Evolutionary conservation across 2,888 invertebrate genomes (phyloP), one percentile per base, ranked within the genome.

Genomic region (Lepidocyrtinus sp.): DNA sequence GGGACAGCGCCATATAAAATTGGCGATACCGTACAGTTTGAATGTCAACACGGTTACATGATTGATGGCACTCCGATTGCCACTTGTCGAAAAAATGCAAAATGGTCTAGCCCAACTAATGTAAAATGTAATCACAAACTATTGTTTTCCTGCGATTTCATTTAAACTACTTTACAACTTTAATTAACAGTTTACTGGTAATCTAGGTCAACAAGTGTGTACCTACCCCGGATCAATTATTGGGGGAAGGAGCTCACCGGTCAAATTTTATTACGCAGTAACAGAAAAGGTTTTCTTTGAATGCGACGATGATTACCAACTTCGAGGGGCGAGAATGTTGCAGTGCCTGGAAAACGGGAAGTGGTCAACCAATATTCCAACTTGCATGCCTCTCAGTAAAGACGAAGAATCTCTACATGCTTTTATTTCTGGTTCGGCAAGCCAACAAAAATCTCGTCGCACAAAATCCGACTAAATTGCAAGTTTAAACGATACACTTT

Each of bases 51-150:
- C 7, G 95, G 95, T 86, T 95, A 93, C 89, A 95, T 96, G 91
- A 93, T 96, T 91, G 95, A 95, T 88, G 96, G 96, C 1, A 92
- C 94, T 86, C 95, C 95, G n/a, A 95, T 96, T 85, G 92, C 95
- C 69, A 94, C 95, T 22, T 96, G 96, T 89, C 95, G 95, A 89
- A 95, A 95, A 87, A 94, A 93, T 88, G 95, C 95, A 7, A 86
- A 82, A 62, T 91, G 94, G 79, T 96, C 96, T 95, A 94, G 95
- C 75, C 94, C 94, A 65, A 92, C 93, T 61, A 90, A 94, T 25
- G 95, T 95, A n/a, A 94, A 94, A 89, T 96, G 95, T 94, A 88
- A 91, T 91, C 89, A 22, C 19, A 25, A 21, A 21, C 45, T 19
- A n/a, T n/a, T n/a, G n/a, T n/a, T n/a, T n/a, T n/a, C n/a, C n/a